Evolutionary conservation across 2,113 vertebrate genomes (phyloP).

Genomic region (Oreochromis tanganicae): DNA sequence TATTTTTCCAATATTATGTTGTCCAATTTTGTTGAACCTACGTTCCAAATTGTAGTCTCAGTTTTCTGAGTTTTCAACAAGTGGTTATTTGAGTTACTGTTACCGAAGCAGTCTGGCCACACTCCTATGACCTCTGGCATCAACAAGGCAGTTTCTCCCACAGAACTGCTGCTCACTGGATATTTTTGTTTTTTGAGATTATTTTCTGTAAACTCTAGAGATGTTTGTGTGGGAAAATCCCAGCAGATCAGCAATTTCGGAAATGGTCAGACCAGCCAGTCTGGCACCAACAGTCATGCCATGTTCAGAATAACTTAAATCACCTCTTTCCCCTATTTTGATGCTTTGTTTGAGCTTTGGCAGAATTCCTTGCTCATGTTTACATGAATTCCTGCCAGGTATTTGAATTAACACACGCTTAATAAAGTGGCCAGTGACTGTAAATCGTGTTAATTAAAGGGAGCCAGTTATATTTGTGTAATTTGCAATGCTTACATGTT

Average conservation of each 20-base stretch:
- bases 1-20: background rate
- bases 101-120: background rate
- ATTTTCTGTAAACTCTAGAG: background rate
- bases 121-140: background rate
- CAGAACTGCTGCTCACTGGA: background rate
- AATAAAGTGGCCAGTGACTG: background rate
- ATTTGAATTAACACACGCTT: background rate
- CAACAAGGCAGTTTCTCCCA: background rate
- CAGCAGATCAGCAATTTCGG: background rate
- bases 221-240: background rate
- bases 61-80: background rate
- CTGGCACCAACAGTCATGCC: background rate
- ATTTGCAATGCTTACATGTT: background rate
- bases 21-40: background rate
- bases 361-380: background rate
- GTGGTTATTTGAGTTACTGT: background rate
- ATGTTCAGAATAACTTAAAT: background rate
- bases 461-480: background rate
- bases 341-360: background rate
- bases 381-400: background rate
- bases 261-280: background rate
- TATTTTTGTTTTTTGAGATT: background rate
- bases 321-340: background rate
- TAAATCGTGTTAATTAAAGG: background rate
- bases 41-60: background rate